Conservation (phyloP, 2,113 vertebrate genomes). For the Archilochus colubris region DNA sequence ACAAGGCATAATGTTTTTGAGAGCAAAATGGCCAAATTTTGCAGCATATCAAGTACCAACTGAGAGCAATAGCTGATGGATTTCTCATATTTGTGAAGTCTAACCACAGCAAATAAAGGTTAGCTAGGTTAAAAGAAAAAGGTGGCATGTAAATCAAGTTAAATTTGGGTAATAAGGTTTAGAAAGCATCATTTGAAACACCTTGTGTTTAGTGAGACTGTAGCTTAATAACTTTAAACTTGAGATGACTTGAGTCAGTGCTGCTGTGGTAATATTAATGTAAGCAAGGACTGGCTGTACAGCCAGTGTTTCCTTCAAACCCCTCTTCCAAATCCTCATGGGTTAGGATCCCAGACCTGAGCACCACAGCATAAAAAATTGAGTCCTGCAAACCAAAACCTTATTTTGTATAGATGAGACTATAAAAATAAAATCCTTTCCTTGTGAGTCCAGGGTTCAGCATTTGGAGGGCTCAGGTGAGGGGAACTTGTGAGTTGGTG, state of each 20-base stretch:
- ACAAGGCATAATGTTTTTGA: not conserved
- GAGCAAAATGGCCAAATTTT: not conserved
- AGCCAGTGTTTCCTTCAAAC: not conserved
- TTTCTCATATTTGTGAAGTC: not conserved
- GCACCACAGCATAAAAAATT: accelerated
- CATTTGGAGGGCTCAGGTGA: not conserved
- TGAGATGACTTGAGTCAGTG: not conserved
- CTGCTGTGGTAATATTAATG: not conserved
- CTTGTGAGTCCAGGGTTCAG: not conserved
- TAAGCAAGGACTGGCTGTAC: not conserved
- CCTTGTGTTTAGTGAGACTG: not conserved
- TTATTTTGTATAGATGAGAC: not conserved
- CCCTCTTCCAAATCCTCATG: not conserved
- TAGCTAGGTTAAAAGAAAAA: not conserved
- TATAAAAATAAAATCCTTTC: not conserved
- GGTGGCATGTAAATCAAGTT: not conserved
- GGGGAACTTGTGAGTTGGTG: accelerated
- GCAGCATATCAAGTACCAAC: not conserved
- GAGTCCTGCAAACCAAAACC: not conserved
- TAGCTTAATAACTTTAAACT: not conserved
- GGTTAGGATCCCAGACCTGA: not conserved
- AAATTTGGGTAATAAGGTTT: not conserved
- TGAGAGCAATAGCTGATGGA: not conserved
- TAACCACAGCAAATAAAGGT: not conserved
- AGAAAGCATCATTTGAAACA: not conserved